phyloP scores from a whole-genome alignment of 1,140 invertebrate species.

The Physella acuta region DNA sequence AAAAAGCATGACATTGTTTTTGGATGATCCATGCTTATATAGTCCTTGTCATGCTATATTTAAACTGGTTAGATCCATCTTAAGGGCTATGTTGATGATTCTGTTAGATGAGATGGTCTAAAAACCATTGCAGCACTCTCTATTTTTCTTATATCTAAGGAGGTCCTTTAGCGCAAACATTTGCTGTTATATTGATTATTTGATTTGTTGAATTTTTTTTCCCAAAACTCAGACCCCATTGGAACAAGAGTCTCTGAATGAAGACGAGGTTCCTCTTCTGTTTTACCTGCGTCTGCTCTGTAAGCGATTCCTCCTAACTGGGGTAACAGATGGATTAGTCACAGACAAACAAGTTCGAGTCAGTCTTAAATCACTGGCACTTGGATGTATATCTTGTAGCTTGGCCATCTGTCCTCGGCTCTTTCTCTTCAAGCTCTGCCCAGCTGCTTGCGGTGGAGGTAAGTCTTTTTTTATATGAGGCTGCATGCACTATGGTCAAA shows the following conservation, averaged over 20 bases:
- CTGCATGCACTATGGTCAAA: too few species aligned
- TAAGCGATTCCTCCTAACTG: conserved; percentile 75
- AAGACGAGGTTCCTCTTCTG: conserved; percentile 68
- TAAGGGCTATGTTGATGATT: too few species aligned
- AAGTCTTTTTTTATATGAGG: too few species aligned
- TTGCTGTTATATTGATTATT: too few species aligned
- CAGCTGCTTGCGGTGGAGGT: conserved; percentile 22
- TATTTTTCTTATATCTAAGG: not conserved
- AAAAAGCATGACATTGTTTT: too few species aligned
- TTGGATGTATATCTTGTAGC: conserved; percentile 73
- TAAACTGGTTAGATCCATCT: too few species aligned
- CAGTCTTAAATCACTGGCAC: conserved; percentile 79
- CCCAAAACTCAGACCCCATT: conserved; percentile 2
- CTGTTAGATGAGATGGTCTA: too few species aligned
- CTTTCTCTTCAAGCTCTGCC: conserved; percentile 67
- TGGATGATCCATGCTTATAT: too few species aligned
- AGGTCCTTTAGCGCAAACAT: not conserved
- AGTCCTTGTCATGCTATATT: too few species aligned
- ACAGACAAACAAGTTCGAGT: conserved; percentile 74
- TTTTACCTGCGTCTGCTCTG: conserved; percentile 76
- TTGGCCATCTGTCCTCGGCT: conserved; percentile 71
- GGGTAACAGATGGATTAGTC: conserved; percentile 66
- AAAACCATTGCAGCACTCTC: too few species aligned
- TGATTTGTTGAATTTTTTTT: conserved; percentile 1
- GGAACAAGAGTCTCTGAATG: conserved; percentile 15